Evolutionary conservation across 2,113 vertebrate species (phyloP).

Genomic region (Chlorodrepanis virens): DNA sequence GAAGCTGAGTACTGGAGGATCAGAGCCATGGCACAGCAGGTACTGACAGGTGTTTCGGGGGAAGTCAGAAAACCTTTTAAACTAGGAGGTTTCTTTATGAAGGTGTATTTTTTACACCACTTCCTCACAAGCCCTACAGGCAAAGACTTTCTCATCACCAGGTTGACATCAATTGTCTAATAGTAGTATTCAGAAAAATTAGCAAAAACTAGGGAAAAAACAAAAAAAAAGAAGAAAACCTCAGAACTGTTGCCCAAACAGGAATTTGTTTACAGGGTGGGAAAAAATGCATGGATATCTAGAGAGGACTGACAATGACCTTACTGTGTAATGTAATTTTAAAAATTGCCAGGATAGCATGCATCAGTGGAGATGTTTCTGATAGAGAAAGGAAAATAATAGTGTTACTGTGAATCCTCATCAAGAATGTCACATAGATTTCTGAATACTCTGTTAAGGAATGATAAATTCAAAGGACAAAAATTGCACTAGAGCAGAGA

Average conservation of each 20-base stretch:
- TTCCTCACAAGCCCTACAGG: not conserved
- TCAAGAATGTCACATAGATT: not conserved
- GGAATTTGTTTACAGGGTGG: not conserved
- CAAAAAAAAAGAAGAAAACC: not conserved
- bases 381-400: not conserved
- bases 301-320: not conserved
- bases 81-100: not conserved
- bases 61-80: not conserved
- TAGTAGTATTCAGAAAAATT: not conserved
- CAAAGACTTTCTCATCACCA: not conserved
- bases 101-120: not conserved
- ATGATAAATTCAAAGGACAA: not conserved
- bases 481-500: not conserved
- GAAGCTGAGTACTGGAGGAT: slow-evolving; percentile 98
- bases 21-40: slow-evolving; percentile 97
- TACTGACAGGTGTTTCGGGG: slow-evolving; percentile 31
- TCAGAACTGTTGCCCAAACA: not conserved
- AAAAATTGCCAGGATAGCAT: not conserved
- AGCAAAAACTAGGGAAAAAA: not conserved
- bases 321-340: not conserved
- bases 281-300: not conserved
- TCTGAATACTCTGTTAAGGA: not conserved
- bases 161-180: not conserved
- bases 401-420: not conserved
- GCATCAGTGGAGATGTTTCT: not conserved